phyloP scores from a whole-genome alignment of 2,797 vertebrate genomes.

The Sarcoramphus papa region DNA sequence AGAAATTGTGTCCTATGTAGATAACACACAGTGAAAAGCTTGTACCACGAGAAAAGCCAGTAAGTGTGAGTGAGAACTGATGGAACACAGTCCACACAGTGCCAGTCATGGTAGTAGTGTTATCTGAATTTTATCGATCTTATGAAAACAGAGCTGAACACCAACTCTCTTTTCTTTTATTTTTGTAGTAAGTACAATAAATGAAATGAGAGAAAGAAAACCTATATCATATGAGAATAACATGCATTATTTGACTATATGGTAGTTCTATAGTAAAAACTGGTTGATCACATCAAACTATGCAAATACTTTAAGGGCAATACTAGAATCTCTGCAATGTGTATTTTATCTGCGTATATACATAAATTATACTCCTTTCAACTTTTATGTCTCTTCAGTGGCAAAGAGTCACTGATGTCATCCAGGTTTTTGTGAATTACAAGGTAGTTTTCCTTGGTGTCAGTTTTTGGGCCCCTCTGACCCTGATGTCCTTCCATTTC shows the following conservation, averaged over 20 bases:
- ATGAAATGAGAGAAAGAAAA: neutral
- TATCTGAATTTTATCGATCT: neutral
- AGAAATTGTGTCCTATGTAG: neutral
- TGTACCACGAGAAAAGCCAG: neutral
- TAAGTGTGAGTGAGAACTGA: neutral
- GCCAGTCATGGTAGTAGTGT: neutral
- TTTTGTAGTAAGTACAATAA: neutral
- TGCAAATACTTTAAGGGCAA: neutral
- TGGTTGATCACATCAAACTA: neutral
- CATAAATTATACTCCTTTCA: neutral
- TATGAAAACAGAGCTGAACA: neutral
- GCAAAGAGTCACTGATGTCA: neutral
- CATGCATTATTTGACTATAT: neutral
- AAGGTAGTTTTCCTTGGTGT: neutral
- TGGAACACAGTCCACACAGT: neutral
- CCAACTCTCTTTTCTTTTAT: neutral
- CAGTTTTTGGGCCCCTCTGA: neutral
- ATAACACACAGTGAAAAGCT: neutral
- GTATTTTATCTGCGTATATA: neutral
- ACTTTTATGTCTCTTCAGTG: neutral
- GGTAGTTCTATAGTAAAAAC: neutral
- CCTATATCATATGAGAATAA: neutral
- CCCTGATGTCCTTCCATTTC: neutral
- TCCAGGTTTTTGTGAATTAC: neutral
- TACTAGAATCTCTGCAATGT: neutral